Evolutionary conservation across 2,113 vertebrate species (phyloP).

Genomic region (Chloroceryle aenea): DNA sequence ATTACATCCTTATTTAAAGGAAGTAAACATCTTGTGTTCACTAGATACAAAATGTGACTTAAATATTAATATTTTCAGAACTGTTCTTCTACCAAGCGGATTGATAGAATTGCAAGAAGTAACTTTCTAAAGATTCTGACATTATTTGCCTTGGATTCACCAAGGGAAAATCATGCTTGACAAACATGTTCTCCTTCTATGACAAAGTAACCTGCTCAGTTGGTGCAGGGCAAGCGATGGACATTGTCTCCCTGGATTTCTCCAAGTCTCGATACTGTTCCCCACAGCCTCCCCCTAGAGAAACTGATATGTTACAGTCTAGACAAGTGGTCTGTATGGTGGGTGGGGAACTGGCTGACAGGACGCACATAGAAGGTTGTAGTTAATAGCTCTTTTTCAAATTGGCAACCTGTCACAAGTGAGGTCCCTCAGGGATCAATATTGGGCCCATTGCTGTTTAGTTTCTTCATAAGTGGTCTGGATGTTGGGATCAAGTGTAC

Average conservation of each 20-base stretch:
- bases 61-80: background rate
- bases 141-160: too few relatives aligned
- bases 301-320: background rate
- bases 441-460: background rate
- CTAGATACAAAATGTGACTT: background rate
- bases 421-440: background rate
- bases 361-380: background rate
- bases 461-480: background rate
- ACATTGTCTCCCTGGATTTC: too few relatives aligned
- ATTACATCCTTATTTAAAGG: background rate
- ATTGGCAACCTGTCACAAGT: background rate
- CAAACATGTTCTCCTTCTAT: too few relatives aligned
- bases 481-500: background rate
- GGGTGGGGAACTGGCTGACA: background rate
- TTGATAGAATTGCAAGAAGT: background rate
- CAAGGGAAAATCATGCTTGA: too few relatives aligned
- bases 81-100: background rate
- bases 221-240: too few relatives aligned
- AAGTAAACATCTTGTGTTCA: background rate
- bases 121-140: background rate
- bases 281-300: background rate
- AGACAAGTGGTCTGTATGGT: background rate
- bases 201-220: too few relatives aligned
- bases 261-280: too few relatives aligned
- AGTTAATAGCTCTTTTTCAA: background rate